Evolutionary conservation across 2,888 invertebrate species (phyloP).

Genomic region (Agrotis puta): DNA sequence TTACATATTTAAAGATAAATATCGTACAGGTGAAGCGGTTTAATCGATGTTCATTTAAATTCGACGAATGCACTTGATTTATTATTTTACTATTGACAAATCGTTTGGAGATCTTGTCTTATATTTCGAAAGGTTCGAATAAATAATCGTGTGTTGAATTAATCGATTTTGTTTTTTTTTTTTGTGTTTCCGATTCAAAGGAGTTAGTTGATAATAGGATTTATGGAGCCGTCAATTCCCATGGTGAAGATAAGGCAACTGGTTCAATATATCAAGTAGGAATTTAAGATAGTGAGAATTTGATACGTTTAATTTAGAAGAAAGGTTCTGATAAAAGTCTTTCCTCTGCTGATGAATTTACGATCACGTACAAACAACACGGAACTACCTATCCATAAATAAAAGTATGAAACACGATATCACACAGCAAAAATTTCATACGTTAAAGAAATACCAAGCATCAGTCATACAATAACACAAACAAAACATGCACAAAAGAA

Average conservation of each 20-base stretch:
- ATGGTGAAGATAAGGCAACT: constrained; percentile 41
- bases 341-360: constrained; percentile 14
- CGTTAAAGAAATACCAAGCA: constrained; percentile 56
- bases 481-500: constrained; percentile 79
- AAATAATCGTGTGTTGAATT: constrained; percentile 51
- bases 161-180: constrained; percentile 57
- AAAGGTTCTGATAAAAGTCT: constrained; percentile 4
- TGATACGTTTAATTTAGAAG: constrained; percentile 38
- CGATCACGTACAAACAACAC: constrained; percentile 4
- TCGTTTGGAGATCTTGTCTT: constrained; percentile 63
- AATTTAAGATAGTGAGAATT: constrained; percentile 38
- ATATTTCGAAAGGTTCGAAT: constrained; percentile 54
- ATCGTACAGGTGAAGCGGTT: constrained; percentile 59
- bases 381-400: not conserved
- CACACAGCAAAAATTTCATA: constrained; percentile 20
- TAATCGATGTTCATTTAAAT: constrained; percentile 65
- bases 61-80: constrained; percentile 65
- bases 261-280: constrained; percentile 36
- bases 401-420: not conserved
- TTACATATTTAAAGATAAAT: constrained; percentile 62
- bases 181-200: constrained; percentile 38
- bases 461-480: constrained; percentile 77
- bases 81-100: constrained; percentile 68
- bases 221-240: constrained; percentile 49
- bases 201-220: constrained; percentile 57